Percentiles rank a stretch among this genome's conserved stretches.
phyloP scores from a whole-genome alignment of 1,140 invertebrate genomes.

The Hycleus phaleratus region DNA sequence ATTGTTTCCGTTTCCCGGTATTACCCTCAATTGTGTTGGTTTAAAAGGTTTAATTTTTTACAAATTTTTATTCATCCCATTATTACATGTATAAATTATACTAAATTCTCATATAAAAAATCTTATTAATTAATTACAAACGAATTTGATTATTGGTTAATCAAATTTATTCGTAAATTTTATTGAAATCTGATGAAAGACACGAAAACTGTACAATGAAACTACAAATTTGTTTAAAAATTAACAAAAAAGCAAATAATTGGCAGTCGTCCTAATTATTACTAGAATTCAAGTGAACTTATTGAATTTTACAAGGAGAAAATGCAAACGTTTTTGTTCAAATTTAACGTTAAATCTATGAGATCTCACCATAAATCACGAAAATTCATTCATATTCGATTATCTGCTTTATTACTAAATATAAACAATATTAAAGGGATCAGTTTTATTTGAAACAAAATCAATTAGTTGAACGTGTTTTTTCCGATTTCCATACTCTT shows the following conservation, averaged over 20 bases:
- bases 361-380: too few relatives aligned
- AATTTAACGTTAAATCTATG: too few relatives aligned
- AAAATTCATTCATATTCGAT: neutral
- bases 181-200: constrained; percentile 3
- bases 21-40: too few relatives aligned
- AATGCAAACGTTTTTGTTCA: too few relatives aligned
- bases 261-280: constrained; percentile 5
- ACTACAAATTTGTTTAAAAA: neutral
- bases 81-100: constrained; percentile 10
- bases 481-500: constrained; percentile 34
- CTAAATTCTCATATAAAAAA: constrained; percentile 10
- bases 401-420: neutral
- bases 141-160: constrained; percentile 9
- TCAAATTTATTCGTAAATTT: constrained; percentile 14
- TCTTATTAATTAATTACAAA: constrained; percentile 7
- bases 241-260: neutral
- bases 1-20: too few relatives aligned
- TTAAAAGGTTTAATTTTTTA: neutral
- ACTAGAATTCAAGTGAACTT: constrained; percentile 6
- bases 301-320: constrained; percentile 3
- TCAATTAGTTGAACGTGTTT: constrained; percentile 24
- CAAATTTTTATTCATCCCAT: constrained; percentile 7
- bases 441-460: too few relatives aligned
- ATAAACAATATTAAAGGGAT: too few relatives aligned
- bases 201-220: neutral